These are phyloP conservation scores for Pelobates fuscus DNA, from an alignment of 2,113 vertebrate species.

Conservation along the genomic window DNA sequence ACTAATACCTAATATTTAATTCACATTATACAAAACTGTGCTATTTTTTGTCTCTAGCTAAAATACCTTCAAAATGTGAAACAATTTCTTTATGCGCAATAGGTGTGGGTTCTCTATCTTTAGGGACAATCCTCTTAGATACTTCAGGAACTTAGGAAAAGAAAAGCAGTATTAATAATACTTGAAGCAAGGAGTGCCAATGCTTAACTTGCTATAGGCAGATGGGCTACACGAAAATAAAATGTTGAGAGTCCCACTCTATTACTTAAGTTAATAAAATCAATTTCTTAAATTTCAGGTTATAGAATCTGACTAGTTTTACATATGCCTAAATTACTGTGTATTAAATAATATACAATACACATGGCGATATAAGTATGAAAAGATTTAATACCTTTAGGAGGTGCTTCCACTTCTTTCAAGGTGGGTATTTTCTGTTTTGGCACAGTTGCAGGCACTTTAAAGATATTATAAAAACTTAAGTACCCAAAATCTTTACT, in stretches of 20 bases:
- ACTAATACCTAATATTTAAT: not conserved
- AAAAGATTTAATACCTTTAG: not conserved
- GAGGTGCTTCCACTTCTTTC: not conserved
- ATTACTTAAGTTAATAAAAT: too few relatives aligned
- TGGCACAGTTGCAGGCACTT: not conserved
- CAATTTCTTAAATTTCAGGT: too few relatives aligned
- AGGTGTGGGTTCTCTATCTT: constrained; percentile 62
- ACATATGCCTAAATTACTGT: too few relatives aligned
- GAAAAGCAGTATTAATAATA: not conserved
- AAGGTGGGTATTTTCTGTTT: not conserved
- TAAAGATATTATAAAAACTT: not conserved
- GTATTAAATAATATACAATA: too few relatives aligned
- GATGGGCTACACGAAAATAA: too few relatives aligned
- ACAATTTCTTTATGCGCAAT: constrained; percentile 62
- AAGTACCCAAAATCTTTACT: not conserved
- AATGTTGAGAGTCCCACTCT: too few relatives aligned
- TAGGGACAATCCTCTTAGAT: constrained; percentile 58
- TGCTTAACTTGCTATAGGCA: too few relatives aligned
- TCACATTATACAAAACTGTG: too few relatives aligned
- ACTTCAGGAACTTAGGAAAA: constrained; percentile 69
- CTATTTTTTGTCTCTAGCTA: not conserved
- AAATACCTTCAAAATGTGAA: constrained; percentile 57
- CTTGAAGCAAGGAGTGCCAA: too few relatives aligned
- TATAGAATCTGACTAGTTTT: too few relatives aligned
- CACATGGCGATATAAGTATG: not conserved